A percentile compares a stretch with the other conserved stretches of the same genome.
Conservation (phyloP, 2,888 invertebrate species). For the Harpalus rufipes region DNA sequence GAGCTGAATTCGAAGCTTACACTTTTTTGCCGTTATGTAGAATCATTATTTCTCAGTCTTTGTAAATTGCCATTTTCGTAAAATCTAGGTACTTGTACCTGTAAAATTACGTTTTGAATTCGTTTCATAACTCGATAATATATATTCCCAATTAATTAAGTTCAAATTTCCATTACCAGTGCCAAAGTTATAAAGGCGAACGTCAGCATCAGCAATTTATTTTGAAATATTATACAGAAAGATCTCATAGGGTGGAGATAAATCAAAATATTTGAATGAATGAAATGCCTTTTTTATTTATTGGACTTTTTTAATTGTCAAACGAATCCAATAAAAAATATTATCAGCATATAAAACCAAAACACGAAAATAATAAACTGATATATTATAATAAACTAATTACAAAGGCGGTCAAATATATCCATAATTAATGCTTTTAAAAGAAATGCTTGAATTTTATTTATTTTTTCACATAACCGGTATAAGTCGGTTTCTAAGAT, state of each 20-base stretch:
- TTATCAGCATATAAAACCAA: not conserved
- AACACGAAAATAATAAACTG: not conserved
- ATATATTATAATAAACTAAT: no score
- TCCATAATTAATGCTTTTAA: no score
- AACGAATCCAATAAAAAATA: not conserved
- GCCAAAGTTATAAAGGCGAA: constrained; percentile 10
- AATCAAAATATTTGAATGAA: constrained; percentile 36
- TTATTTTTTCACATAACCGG: no score
- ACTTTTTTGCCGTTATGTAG: no score
- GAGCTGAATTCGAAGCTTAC: no score
- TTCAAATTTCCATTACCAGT: constrained; percentile 16
- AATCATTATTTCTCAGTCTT: no score
- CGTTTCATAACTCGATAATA: not conserved
- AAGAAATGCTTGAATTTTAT: no score
- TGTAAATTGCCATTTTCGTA: no score
- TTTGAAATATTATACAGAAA: constrained; percentile 32
- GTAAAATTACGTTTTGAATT: not conserved
- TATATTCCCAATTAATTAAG: constrained; percentile 10
- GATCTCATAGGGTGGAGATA: constrained; percentile 25
- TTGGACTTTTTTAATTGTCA: constrained; percentile 10
- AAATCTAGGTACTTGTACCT: not conserved
- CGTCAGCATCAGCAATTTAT: constrained; percentile 33
- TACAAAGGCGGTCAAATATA: no score
- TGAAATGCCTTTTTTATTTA: constrained; percentile 19
- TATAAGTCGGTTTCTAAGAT: no score